Base-by-base conservation (phyloP, 2,113 vertebrate genomes). In the Cyrtonyx montezumae region DNA sequence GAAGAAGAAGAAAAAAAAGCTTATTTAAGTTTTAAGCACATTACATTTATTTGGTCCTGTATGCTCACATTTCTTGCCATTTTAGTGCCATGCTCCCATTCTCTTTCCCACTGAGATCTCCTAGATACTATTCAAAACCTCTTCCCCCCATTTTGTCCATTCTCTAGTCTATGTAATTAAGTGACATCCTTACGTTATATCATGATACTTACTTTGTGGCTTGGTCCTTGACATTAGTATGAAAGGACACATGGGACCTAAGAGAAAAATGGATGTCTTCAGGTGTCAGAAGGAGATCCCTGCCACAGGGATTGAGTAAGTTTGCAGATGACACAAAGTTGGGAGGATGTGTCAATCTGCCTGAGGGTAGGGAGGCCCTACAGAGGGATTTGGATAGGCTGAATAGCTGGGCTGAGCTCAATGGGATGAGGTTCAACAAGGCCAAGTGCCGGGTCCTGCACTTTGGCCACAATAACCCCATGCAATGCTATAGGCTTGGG, bases 141-240 rank as follows among this genome's bases (percentile, higher is more conserved):
- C 5, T 42, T 63, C 7, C 14, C 81, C 13, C 6, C 6, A 53
- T 28, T 68, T 20, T 21, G 43, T 55, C 21, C 19, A 9, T 11
- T 10, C 6, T 84, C 6, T 34, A 6, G 8, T 74, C 42, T 37
- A 17, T 4, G 28, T 0, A 0, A 34, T 49, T 37, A 46, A 63
- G 6, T 34, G 42, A 26, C 2, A 0, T 22, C 34, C 32, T 69
- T 26, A 40, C 5, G n/a, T 15, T 0, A 0, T 28, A 4, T 37
- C 16, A 43, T 2, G 6, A 22, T 23, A 7, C 21, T 40, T 1
- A 0, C 9, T 68, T 21, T 37, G 56, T 40, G 30, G 7, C 25
- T 17, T 42, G 21, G 23, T 73, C 9, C 12, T 6, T 25, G 21
- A 2, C 4, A 9, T 8, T 34, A 25, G 6, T 51, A 0, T 25